Evolutionary conservation across 2,113 vertebrate genomes (phyloP), one percentile per base, ranked within the genome.

Genomic region (Amazona vittata): DNA sequence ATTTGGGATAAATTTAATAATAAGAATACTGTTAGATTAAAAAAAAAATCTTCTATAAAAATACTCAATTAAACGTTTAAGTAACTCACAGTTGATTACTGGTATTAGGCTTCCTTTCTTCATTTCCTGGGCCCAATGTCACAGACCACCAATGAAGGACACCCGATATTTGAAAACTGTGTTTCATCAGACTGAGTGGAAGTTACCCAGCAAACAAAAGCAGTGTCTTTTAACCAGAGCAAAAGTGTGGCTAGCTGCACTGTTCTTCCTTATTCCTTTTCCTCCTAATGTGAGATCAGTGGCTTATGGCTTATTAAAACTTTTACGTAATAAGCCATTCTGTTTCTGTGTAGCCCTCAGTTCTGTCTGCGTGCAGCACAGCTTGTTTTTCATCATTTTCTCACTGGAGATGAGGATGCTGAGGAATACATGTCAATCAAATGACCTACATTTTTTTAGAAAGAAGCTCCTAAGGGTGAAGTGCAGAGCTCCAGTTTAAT

Each of bases 371-470:
- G 21, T 71, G 75, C 74, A 96, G 92, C 88, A 50, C 55, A 91
- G 84, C 75, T 64, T 93, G 74, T 89, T 84, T 79, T 90, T 83
- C 76, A 20, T 73, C 74, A 75, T 94, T 76, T 90, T 77, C 78
- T 65, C 64, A 79, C 50, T 57, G 43, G 85, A 96, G 83, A 94
- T 94, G 87, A 87, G 81, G 86, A 94, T 94, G 80, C 75, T 89
- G 80, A 95, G 91, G 95, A 93, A 94, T 82, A 96, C 83, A 95
- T 7, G 47, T 97, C 97, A 74, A 97, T 96, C 97, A 96, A 97
- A 86, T 97, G 98, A 98, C 98, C 98, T 98, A 98, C 92, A 98
- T 98, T 97, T 98, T 94, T 93, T 83, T 92, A 73, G 97, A 83
- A 64, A 91, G 81, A 93, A 97, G 92, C 82, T 97, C 95, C 94